Base-by-base conservation (phyloP, 2,888 invertebrate genomes). In the Muschampia plurimacula region DNA sequence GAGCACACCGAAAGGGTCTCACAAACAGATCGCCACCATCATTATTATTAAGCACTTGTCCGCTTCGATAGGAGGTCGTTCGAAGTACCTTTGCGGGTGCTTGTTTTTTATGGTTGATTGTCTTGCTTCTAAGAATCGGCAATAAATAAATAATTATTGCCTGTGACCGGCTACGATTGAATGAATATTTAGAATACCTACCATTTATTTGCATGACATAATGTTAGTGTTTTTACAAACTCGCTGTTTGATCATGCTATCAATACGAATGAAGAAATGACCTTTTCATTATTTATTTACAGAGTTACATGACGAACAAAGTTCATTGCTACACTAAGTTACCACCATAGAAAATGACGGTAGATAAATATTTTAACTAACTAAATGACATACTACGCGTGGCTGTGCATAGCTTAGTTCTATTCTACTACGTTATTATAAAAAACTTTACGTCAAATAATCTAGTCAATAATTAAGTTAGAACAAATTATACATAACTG, bases 41-140 rank as follows among this genome's bases (percentile, higher is more conserved):
- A 80, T 82, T 80, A 88, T 87, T 83, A 84, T 83, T 87, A 84
- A 85, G 84, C 79, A 82, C 80, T 82, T 83, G 86, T 84, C 84
- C 86, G 80, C 82, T 85, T 85, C 85, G 85, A 87, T 86, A 87
- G 87, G 89, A 87, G 87, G 89, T 86, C 84, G 84, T 84, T 86
- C 84, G 79, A 83, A 83, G 86, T 86, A 84, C 83, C 78, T 81
- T 79, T 81, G 80, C 77, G 79, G 78, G 80, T 83, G 82, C 83
- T 77, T 76, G 77, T 83, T 85, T 88, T 87, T 87, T 89, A 90
- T 83, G 86, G 84, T 83, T 84, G 82, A 87, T 88, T 89, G 89
- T 89, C 78, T 81, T 74, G 71, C 74, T 85, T 84, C 81, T 83
- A 76, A 80, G 82, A 82, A 85, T 82, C 80, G 78, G 79, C 78